These are phyloP conservation scores for Drosophila navojoa DNA, from an alignment of 1,140 invertebrate genomes.

Conservation along the genomic window DNA sequence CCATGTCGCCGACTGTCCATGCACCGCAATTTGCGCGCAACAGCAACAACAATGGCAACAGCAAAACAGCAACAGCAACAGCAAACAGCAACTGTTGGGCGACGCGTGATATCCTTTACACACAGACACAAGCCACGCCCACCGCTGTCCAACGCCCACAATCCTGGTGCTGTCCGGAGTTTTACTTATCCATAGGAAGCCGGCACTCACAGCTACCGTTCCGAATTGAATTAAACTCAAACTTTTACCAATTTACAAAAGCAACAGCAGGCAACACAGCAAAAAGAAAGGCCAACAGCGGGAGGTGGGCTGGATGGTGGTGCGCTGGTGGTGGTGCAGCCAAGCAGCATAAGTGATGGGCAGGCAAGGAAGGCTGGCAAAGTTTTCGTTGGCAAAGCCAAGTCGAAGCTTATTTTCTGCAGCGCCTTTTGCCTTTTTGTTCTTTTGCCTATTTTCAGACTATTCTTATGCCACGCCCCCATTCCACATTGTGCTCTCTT, in stretches of 20 bases:
- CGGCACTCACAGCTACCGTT: slow-evolving; percentile 81
- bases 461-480: slow-evolving; percentile 28
- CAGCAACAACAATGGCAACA: slow-evolving; percentile 24
- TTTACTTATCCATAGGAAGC: slow-evolving; percentile 79
- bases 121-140: slow-evolving; percentile 48
- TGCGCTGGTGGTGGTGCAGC: slow-evolving; percentile 25
- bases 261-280: slow-evolving; percentile 63
- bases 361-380: slow-evolving; percentile 68
- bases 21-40: slow-evolving; percentile 76
- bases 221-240: slow-evolving; percentile 84
- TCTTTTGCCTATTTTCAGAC: slow-evolving; percentile 45
- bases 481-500: neutral
- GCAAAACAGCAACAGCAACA: slow-evolving; percentile 1
- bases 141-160: neutral
- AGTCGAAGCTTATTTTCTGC: slow-evolving; percentile 80
- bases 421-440: slow-evolving; percentile 61
- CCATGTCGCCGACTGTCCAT: slow-evolving; percentile 59
- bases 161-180: slow-evolving; percentile 18
- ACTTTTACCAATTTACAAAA: slow-evolving; percentile 83
- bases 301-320: slow-evolving; percentile 8
- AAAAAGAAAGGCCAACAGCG: slow-evolving; percentile 25
- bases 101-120: slow-evolving; percentile 74
- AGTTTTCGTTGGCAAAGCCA: slow-evolving; percentile 69
- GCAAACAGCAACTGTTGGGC: slow-evolving; percentile 42
- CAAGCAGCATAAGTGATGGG: slow-evolving; percentile 54